phyloP scores from a whole-genome alignment of 1,140 invertebrate species.

The Diorhabda sublineata region DNA sequence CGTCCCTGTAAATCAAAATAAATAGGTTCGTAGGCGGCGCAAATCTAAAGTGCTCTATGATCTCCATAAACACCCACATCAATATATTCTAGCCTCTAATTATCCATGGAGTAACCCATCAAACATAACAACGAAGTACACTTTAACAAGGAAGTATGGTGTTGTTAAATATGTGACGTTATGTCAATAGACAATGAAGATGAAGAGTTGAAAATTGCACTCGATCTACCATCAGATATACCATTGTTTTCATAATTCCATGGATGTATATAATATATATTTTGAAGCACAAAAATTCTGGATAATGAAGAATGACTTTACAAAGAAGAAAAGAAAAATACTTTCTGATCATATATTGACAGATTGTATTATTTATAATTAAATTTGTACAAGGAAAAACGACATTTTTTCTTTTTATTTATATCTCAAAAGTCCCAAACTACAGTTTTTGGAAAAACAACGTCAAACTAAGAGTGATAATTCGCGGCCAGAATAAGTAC shows the following conservation, averaged over 20 bases:
- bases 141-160: constrained; percentile 2
- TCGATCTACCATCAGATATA: background rate
- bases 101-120: background rate
- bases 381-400: too few relatives aligned
- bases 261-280: too few relatives aligned
- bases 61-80: background rate
- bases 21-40: background rate
- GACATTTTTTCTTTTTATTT: too few relatives aligned
- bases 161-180: background rate
- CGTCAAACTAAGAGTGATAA: too few relatives aligned
- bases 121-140: background rate
- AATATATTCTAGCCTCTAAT: background rate
- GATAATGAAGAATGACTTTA: too few relatives aligned
- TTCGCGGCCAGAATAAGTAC: too few relatives aligned
- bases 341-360: too few relatives aligned
- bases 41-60: background rate
- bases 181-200: background rate
- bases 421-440: too few relatives aligned
- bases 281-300: too few relatives aligned
- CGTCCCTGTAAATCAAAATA: background rate
- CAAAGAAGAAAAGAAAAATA: too few relatives aligned
- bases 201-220: background rate
- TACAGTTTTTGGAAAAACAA: too few relatives aligned
- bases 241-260: background rate
- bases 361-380: too few relatives aligned